Conservation (phyloP, 2,113 vertebrate species). For the Cyphomyrus discorhynchus region DNA sequence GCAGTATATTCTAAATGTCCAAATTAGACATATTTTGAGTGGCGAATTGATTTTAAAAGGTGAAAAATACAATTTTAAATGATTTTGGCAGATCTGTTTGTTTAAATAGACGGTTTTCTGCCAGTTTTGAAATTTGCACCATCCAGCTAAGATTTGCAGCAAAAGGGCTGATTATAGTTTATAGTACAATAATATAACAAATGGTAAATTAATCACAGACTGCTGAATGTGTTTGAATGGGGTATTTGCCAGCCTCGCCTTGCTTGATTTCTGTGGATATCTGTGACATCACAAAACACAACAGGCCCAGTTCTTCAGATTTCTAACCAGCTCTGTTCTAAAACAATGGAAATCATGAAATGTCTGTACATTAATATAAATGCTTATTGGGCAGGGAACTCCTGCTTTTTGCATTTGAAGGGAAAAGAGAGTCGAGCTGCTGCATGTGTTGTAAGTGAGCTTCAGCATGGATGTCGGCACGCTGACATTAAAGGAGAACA, state of each 20-base stretch:
- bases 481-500: background rate
- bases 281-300: background rate
- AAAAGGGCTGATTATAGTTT: background rate
- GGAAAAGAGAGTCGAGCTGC: background rate
- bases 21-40: conserved; percentile 1
- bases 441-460: background rate
- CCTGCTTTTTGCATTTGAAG: background rate
- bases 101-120: background rate
- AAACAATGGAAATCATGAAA: background rate
- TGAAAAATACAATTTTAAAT: background rate
- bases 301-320: background rate
- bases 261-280: background rate
- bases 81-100: background rate
- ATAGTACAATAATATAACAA: background rate
- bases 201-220: background rate
- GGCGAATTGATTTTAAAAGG: background rate
- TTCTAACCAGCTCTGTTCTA: background rate
- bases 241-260: background rate
- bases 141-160: background rate
- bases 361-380: background rate
- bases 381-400: background rate
- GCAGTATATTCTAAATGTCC: background rate
- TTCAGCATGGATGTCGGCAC: background rate
- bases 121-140: background rate
- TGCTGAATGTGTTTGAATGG: background rate